A percentile compares a stretch with the other conserved stretches of the same genome.
Conservation (phyloP, 2,113 vertebrate species). For the Alaudala cheleensis region DNA sequence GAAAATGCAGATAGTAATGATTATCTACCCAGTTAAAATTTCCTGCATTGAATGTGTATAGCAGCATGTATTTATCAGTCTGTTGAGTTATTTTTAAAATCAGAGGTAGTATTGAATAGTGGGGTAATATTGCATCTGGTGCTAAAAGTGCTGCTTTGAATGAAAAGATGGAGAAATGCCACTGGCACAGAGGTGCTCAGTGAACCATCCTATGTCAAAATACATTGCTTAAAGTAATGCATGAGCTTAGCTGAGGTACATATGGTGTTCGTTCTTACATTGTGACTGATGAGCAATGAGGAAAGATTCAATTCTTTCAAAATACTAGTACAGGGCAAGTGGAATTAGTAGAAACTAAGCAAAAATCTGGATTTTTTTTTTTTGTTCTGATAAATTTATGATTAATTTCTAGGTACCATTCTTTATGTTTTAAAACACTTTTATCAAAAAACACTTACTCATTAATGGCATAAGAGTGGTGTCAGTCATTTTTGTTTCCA, state of each 20-base stretch:
- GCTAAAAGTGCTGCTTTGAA: conserved; percentile 80
- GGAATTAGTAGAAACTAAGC: neutral
- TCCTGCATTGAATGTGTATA: conserved; percentile 83
- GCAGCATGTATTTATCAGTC: conserved; percentile 84
- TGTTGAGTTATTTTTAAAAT: conserved; percentile 83
- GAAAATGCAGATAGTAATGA: conserved; percentile 66
- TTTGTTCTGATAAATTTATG: conserved; percentile 41
- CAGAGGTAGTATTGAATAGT: conserved; percentile 93
- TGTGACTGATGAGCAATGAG: conserved; percentile 59
- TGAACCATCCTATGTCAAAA: conserved; percentile 79
- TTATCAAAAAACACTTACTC: conserved; percentile 7
- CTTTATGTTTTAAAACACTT: conserved; percentile 21
- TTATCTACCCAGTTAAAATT: conserved; percentile 73
- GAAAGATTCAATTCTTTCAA: conserved; percentile 54
- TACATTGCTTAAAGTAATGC: conserved; percentile 73
- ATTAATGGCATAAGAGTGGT: neutral
- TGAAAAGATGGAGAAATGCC: conserved; percentile 74
- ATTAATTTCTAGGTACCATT: conserved; percentile 65
- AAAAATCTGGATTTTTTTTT: conserved; percentile 22
- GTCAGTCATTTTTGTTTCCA: conserved; percentile 21
- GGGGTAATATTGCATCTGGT: conserved; percentile 87
- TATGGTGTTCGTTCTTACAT: conserved; percentile 73
- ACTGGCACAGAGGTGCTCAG: conserved; percentile 57
- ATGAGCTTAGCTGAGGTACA: conserved; percentile 85
- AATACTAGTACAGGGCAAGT: neutral